Evolutionary conservation across 1,140 invertebrate genomes (phyloP).

Genomic region (Mactra quadrangularis): DNA sequence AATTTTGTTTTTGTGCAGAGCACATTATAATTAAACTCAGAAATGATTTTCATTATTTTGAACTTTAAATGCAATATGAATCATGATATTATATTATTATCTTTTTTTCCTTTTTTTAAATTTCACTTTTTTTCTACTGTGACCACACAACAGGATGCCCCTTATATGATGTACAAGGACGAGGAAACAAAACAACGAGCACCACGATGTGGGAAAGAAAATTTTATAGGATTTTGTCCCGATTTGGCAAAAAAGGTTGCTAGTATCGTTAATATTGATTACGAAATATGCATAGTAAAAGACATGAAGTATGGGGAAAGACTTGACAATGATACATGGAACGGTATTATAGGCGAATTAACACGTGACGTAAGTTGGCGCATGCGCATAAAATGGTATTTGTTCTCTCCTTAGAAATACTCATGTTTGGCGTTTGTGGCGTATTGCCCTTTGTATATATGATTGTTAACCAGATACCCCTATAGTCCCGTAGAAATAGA

Average conservation of each 20-base stretch:
- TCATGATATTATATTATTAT: constrained; percentile 1
- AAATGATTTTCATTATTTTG: too few species aligned
- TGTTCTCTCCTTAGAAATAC: constrained; percentile 8
- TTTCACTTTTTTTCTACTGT: constrained; percentile 8
- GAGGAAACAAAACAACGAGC: constrained; percentile 1
- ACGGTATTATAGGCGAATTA: constrained; percentile 86
- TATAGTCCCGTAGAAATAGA: constrained; percentile 7
- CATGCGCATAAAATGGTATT: constrained; percentile 24
- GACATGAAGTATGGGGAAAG: constrained; percentile 97
- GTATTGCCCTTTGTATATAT: constrained; percentile 16
- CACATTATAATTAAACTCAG: too few species aligned
- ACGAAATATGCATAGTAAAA: constrained; percentile 93
- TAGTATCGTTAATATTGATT: constrained; percentile 88
- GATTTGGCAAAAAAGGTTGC: constrained; percentile 76
- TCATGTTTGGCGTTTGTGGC: constrained; percentile 28
- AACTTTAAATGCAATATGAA: too few species aligned
- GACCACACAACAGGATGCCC: constrained; percentile 60
- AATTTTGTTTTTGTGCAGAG: too few species aligned
- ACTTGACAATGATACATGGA: constrained; percentile 89
- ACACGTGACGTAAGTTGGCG: constrained; percentile 91
- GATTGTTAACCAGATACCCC: not conserved
- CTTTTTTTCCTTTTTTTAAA: constrained; percentile 12
- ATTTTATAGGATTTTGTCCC: constrained; percentile 79
- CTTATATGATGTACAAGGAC: constrained; percentile 65
- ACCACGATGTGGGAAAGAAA: constrained; percentile 62